Evolutionary conservation across 2,113 vertebrate species (phyloP).

Genomic region (Pagrus major): DNA sequence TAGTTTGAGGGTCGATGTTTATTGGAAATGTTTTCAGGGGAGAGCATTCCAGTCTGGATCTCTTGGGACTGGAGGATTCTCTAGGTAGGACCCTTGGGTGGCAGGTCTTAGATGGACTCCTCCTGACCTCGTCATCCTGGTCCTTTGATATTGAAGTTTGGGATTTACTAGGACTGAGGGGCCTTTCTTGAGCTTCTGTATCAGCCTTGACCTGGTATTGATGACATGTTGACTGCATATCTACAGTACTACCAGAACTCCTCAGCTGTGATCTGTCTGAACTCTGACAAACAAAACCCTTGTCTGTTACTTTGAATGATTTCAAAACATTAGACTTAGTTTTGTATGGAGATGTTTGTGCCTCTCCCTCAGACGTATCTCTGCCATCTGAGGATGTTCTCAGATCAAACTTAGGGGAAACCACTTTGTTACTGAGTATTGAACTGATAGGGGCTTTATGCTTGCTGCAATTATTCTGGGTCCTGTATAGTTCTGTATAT

Average conservation of each 20-base stretch:
- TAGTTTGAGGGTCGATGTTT: constrained; percentile 57
- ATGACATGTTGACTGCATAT: constrained; percentile 65
- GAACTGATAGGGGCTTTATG: constrained; percentile 39
- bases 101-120: constrained; percentile 69
- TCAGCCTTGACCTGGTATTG: constrained; percentile 33
- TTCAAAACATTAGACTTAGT: constrained; percentile 74
- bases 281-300: constrained; percentile 66
- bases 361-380: constrained; percentile 34
- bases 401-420: constrained; percentile 28
- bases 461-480: constrained; percentile 34
- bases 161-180: constrained; percentile 56
- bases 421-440: constrained; percentile 20
- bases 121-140: constrained; percentile 53
- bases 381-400: constrained; percentile 50
- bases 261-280: constrained; percentile 76
- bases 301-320: constrained; percentile 77
- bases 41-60: constrained; percentile 57
- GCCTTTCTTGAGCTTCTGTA: constrained; percentile 24
- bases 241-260: constrained; percentile 79
- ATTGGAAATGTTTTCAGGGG: constrained; percentile 67
- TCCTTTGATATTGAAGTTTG: constrained; percentile 54
- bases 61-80: constrained; percentile 64
- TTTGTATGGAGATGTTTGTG: constrained; percentile 40
- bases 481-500: constrained; percentile 49
- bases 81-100: constrained; percentile 72